Evolutionary conservation across 2,888 invertebrate genomes (phyloP), one percentile per base, ranked within the genome.

Genomic region (Stenodema calcarata): DNA sequence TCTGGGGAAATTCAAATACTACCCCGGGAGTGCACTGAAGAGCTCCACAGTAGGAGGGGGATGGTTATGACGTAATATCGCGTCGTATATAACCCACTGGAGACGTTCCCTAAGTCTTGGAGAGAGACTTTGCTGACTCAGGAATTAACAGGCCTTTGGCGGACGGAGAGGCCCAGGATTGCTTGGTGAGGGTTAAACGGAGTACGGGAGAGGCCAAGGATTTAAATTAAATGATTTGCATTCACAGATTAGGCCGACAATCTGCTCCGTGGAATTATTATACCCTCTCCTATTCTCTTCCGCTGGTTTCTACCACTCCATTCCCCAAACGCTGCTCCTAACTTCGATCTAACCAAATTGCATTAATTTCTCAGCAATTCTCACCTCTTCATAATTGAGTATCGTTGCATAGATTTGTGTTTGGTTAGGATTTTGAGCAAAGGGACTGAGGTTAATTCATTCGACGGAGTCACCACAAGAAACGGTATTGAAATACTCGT

Each of bases 191-290:
- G 30, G 54, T 7, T 75, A 30, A 81, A n/a, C 18, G 14, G 73
- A 35, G 35, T 23, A 44, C 30, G 23, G 54, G 50, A 30, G 78
- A 23, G 50, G 42, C 69, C 76, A 70, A 73, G 81, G 86, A 81
- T 86, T 84, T 87, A 87, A 87, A 87, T 87, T 83, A 87, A 87
- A 87, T 87, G 87, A 87, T 87, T 87, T 87, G 87, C 87, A 87
- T 87, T 83, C 87, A 27, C 76, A 84, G 87, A 87, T 87, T 87
- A 87, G 87, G 76, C 75, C 54, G 78, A 83, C 87, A 83, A 84
- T 84, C 87, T 86, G 86, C 86, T 86, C 23, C 69, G 54, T 44
- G 50, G 86, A 86, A 86, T 86, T 86, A 86, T 86, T 86, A 78
- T 69, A 30, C 83, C 35, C 27, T 42, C 83, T 69, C 70, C 73